Evolutionary conservation across 1,140 invertebrate genomes (phyloP).

Genomic region (Drosophila equinoxialis): DNA sequence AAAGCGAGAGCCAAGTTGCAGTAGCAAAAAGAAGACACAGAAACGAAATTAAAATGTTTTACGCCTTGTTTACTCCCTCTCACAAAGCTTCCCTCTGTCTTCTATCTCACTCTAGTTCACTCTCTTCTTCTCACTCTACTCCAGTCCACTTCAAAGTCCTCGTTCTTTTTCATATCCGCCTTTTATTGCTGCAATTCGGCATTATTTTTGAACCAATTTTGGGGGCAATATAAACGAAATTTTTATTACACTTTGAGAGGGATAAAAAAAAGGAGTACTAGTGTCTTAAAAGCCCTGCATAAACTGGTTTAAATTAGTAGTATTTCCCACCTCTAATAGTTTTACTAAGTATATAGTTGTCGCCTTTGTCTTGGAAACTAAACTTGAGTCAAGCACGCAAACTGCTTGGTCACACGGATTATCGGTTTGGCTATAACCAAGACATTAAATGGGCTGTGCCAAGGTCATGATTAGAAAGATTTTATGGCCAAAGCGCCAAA

Average conservation of each 20-base stretch:
- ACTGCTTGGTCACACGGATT: slow-evolving; percentile 8
- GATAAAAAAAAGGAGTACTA: slow-evolving; percentile 10
- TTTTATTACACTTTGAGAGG: slow-evolving; percentile 43
- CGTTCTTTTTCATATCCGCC: slow-evolving; percentile 5
- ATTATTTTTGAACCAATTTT: slow-evolving; percentile 44
- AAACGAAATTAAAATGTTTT: slow-evolving; percentile 60
- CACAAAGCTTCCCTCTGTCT: neutral
- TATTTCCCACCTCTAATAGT: neutral
- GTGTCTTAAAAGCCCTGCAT: slow-evolving; percentile 14
- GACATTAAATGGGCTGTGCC: slow-evolving; percentile 41
- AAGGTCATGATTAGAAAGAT: slow-evolving; percentile 42
- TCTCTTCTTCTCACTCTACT: neutral
- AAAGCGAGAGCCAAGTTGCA: slow-evolving; percentile 31
- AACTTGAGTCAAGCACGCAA: slow-evolving; percentile 26
- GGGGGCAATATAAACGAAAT: slow-evolving; percentile 44
- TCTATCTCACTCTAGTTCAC: neutral
- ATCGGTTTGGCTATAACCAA: slow-evolving; percentile 30
- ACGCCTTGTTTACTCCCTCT: slow-evolving; percentile 16
- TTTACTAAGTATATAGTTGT: neutral
- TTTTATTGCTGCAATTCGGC: slow-evolving; percentile 39
- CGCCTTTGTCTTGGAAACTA: neutral
- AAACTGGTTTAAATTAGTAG: neutral
- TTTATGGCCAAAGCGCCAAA: neutral
- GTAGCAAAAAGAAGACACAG: slow-evolving; percentile 22
- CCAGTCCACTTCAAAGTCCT: slow-evolving; percentile 20